Evolutionary conservation across 2,797 vertebrate species (phyloP).

Genomic region (Ambastaia sidthimunki): DNA sequence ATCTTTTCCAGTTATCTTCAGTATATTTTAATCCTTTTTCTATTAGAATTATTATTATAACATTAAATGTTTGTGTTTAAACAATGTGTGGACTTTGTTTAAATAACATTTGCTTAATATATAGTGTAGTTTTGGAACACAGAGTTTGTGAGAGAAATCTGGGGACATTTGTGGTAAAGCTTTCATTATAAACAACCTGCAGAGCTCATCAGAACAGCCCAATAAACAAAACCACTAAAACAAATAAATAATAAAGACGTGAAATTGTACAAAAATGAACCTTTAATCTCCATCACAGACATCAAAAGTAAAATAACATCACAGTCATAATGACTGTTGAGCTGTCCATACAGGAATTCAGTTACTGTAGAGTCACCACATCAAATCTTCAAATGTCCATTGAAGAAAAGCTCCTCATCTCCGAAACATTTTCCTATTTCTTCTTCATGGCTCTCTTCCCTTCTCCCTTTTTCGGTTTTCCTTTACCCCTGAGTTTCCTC

Average conservation of each 20-base stretch:
- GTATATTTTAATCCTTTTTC: too few relatives aligned
- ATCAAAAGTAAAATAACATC: not conserved
- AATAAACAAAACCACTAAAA: not conserved
- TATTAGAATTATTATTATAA: too few relatives aligned
- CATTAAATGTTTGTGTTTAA: too few relatives aligned
- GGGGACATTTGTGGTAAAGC: not conserved
- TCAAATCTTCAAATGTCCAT: not conserved
- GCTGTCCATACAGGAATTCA: not conserved
- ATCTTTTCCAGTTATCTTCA: too few relatives aligned
- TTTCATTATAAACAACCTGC: not conserved
- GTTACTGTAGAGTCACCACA: not conserved
- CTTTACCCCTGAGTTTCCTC: constrained; percentile 91
- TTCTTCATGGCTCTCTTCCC: constrained; percentile 90
- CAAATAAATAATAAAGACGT: not conserved
- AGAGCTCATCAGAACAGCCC: not conserved
- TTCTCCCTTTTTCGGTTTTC: constrained; percentile 91
- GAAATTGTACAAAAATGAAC: not conserved
- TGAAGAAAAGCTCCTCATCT: not conserved
- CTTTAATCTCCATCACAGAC: not conserved
- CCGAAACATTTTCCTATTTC: constrained; percentile 74
- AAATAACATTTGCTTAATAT: not conserved
- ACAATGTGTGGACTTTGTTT: too few relatives aligned
- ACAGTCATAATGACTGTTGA: constrained; percentile 19
- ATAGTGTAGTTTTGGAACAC: not conserved
- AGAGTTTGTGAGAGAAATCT: not conserved